phyloP scores from a whole-genome alignment of 2,888 invertebrate species.

The Dryadula phaetusa region DNA sequence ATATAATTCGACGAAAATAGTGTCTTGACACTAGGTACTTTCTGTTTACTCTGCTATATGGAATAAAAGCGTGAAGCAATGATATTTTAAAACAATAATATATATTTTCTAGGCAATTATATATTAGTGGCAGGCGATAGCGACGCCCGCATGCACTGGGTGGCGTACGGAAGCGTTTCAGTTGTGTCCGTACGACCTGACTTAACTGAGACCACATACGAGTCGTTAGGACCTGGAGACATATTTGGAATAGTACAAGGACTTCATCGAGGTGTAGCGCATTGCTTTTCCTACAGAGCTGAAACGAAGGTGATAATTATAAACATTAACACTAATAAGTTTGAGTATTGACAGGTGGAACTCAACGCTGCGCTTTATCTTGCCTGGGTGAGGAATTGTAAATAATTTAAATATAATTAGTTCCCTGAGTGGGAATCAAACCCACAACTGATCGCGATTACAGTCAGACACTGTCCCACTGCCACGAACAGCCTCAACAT shows the following conservation, averaged over 20 bases:
- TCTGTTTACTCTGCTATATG: too few species aligned
- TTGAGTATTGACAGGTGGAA: too few species aligned
- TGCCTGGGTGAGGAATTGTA: too few species aligned
- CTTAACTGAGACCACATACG: conserved; percentile 77
- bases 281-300: conserved; percentile 82
- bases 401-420: too few species aligned
- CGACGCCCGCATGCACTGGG: conserved; percentile 83
- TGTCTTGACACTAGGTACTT: background rate
- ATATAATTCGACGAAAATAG: too few species aligned
- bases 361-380: too few species aligned
- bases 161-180: conserved; percentile 73
- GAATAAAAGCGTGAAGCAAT: too few species aligned
- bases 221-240: conserved; percentile 72
- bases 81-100: background rate
- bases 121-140: conserved; percentile 82
- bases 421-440: too few species aligned
- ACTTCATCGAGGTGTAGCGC: conserved; percentile 71
- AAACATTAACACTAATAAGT: too few species aligned
- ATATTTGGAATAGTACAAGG: conserved; percentile 83
- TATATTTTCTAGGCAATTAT: conserved; percentile 68
- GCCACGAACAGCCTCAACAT: too few species aligned
- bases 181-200: conserved; percentile 74
- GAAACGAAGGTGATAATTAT: conserved; percentile 65
- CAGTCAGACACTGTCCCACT: too few species aligned
- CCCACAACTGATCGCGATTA: too few species aligned